phyloP scores from a whole-genome alignment of 2,797 vertebrate genomes.

The Rhabdophis nuchalis region DNA sequence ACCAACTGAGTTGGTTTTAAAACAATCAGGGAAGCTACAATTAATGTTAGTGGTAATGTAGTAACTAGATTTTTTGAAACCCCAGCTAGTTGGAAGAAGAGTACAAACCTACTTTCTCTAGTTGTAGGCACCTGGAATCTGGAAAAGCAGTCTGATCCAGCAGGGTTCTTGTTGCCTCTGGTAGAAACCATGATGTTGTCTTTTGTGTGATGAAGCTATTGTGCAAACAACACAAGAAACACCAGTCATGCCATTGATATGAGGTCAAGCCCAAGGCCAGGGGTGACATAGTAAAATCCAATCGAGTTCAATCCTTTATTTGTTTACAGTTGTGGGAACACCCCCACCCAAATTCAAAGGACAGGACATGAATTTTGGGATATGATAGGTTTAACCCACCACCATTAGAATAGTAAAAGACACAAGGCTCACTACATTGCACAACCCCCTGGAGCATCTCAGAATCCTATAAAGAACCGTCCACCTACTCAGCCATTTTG shows the following conservation, averaged over 20 bases:
- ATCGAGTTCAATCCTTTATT: too few species aligned
- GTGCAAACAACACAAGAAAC: neutral
- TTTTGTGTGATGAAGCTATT: neutral
- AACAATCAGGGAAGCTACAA: neutral
- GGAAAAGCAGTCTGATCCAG: neutral
- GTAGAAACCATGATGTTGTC: neutral
- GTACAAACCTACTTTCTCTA: neutral
- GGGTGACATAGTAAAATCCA: too few species aligned
- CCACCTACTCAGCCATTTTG: too few species aligned
- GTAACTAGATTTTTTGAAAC: neutral
- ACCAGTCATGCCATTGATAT: neutral
- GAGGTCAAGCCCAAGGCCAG: too few species aligned
- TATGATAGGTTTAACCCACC: too few species aligned
- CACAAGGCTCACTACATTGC: too few species aligned
- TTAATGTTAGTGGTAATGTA: neutral
- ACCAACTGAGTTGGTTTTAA: neutral
- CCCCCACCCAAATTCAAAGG: too few species aligned
- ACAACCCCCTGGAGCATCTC: too few species aligned
- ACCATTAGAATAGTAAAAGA: too few species aligned
- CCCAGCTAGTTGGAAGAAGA: neutral
- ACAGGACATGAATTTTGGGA: too few species aligned
- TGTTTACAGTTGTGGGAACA: too few species aligned
- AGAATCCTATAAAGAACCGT: too few species aligned
- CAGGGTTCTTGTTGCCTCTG: neutral
- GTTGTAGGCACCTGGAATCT: neutral